Evolutionary conservation across 2,888 invertebrate genomes (phyloP), one percentile per base, ranked within the genome.

Genomic region (Acrocera orbiculus): DNA sequence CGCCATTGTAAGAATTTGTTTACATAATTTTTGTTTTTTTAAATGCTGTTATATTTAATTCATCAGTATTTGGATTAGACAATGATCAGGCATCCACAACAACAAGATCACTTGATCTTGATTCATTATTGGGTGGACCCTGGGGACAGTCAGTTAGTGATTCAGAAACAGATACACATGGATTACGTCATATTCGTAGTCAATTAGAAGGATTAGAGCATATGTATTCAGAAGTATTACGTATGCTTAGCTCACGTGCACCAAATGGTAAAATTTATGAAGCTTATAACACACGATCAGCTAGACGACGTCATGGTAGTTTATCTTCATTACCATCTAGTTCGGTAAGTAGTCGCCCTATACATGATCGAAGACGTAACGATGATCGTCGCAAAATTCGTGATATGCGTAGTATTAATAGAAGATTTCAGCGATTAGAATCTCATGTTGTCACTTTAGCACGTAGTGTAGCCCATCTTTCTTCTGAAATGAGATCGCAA

Each of bases 391-490:
- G 78, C 54, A 80, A 79, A 61, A 69, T 71, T 40, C 71, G 75
- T 49, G 78, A 75, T 51, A 65, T 70, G 14, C 76, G 75, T 66
- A 78, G 79, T 32, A 79, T 85, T 44, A 82, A 85, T 60, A 82
- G 82, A 56, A 67, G 87, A 29, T 87, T 89, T 60, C 85, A 86
- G 55, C 67, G 86, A 5, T 62, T 89, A 42, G 90, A 90, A 58
- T 82, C 85, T 1, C 89, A 89, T 59, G 87, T 89, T 30, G 86
- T 89, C 34, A 89, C 89, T 2, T 61, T 89, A 42, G 89, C 89
- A 1, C 65, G 87, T 37, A 86, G 85, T 29, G 87, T 90, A 15
- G 87, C 89, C 11, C 87, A 89, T 57, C 65, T 90, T 25, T 87
- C 87, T 23, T 83, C 83, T 4, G 89, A 90, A 64, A 82, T 89